Base-by-base conservation (phyloP, 2,113 vertebrate genomes). In the Uria lomvia region DNA sequence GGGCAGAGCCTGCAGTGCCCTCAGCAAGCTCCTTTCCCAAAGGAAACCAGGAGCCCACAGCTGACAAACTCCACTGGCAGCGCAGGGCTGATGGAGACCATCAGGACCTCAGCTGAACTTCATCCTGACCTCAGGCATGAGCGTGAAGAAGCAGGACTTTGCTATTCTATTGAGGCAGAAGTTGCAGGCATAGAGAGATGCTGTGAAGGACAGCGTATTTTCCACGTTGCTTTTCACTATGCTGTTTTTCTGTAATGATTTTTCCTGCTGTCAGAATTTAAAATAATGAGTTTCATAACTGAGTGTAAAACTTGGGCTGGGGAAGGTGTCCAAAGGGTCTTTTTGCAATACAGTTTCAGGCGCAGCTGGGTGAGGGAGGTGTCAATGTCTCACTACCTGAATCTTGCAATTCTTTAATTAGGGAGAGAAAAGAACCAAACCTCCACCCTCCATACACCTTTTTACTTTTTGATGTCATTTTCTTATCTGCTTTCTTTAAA, bases 61-160 rank as follows among this genome's bases (percentile, higher is more conserved):
- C 40, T 77, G 40, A 52, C 26, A 60, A 45, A 68, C 11, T 58
- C 32, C 1, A 0, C 38, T 59, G 38, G 42, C 30, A 67, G 24
- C 0, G 0, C 1, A 2, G 43, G 47, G 32, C 12, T 50, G 24
- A 20, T 45, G 56, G 21, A 45, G 8, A 29, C 36, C 19, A 22
- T 42, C 40, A 65, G 80, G 22, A 68, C 26, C 36, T 92, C 73
- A 65, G 22, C 9, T 86, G 24, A 78, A 52, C 13, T 27, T n/a
- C 1, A 0, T 45, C 38, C 32, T 85, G 29, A 45, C 13, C 47
- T 86, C 66, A 84, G 45, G 84, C 14, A 29, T 0, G 3, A 2
- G 1, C 15, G 8, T 27, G 2, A 0, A 62, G 30, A 58, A 74
- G 38, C 12, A 95, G 22, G 29, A 78, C 38, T 56, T 73, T 71